These are phyloP conservation scores for Scaptomyza montana DNA, from an alignment of 1,140 invertebrate species.

Conservation along the genomic window DNA sequence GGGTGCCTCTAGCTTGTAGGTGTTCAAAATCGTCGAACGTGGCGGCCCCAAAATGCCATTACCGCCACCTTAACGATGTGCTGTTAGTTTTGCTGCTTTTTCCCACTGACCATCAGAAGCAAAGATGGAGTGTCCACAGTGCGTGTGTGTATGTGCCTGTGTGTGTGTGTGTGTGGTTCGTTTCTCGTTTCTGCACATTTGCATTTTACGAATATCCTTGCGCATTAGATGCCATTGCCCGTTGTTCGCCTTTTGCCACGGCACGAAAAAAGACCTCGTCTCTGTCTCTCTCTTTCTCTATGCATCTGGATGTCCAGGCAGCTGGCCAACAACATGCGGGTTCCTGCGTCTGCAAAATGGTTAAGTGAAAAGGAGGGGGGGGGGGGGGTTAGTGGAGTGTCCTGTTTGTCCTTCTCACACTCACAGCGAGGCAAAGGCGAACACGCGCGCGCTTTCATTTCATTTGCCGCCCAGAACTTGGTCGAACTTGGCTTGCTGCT, in stretches of 20 bases:
- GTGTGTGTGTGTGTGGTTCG: constrained; percentile 53
- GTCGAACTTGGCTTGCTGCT: not conserved
- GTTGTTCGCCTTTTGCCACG: constrained; percentile 27
- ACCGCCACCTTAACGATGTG: constrained; percentile 76
- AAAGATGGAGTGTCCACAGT: constrained; percentile 56
- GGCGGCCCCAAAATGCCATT: constrained; percentile 72
- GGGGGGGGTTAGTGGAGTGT: constrained; percentile 7
- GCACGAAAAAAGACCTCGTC: constrained; percentile 23
- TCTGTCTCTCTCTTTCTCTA: not conserved
- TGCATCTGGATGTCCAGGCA: constrained; percentile 33
- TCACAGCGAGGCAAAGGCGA: constrained; percentile 5
- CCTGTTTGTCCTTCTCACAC: constrained; percentile 33
- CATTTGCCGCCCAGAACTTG: constrained; percentile 61
- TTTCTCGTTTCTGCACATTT: constrained; percentile 78
- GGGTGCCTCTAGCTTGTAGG: constrained; percentile 45
- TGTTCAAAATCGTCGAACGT: constrained; percentile 78
- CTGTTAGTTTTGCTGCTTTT: constrained; percentile 51
- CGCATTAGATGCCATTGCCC: constrained; percentile 71
- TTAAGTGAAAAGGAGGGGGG: too few relatives aligned
- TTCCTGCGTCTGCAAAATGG: too few relatives aligned
- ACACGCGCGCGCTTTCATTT: constrained; percentile 75
- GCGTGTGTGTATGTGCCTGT: constrained; percentile 27
- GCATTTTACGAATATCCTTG: constrained; percentile 83
- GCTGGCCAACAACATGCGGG: constrained; percentile 1
- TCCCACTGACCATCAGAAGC: constrained; percentile 41